Conservation (phyloP, 2,113 vertebrate genomes). For the Scartelaos histophorus region DNA sequence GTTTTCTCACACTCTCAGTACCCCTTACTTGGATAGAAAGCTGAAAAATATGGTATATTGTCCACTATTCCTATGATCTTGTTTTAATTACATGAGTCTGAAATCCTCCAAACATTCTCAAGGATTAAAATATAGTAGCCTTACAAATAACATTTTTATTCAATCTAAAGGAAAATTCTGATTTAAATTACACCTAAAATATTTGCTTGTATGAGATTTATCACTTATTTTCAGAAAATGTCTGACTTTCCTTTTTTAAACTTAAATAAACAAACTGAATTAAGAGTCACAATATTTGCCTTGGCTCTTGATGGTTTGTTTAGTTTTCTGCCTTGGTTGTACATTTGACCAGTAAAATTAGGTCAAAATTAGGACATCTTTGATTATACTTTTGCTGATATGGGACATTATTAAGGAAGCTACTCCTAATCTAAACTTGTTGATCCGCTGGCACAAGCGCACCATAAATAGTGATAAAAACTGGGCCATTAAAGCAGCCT, state of each 20-base stretch:
- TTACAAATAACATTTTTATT: too few species aligned
- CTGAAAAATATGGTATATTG: too few species aligned
- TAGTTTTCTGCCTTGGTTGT: background rate
- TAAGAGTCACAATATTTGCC: background rate
- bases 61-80: too few species aligned
- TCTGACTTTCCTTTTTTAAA: background rate
- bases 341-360: background rate
- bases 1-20: too few species aligned
- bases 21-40: too few species aligned
- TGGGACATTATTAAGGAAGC: background rate
- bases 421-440: conserved; percentile 19
- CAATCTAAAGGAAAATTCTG: too few species aligned
- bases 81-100: too few species aligned
- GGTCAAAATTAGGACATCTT: background rate
- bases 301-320: background rate
- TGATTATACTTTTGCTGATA: conserved; percentile 28
- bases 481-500: conserved; percentile 25
- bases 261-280: background rate
- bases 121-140: too few species aligned
- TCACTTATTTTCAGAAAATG: too few species aligned
- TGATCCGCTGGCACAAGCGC: background rate
- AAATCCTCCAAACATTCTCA: too few species aligned
- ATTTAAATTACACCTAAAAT: background rate
- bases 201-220: too few species aligned
- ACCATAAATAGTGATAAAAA: conserved; percentile 27